These are phyloP conservation scores for Leucopternis melanops DNA, from an alignment of 2,113 vertebrate genomes.

Conservation along the genomic window DNA sequence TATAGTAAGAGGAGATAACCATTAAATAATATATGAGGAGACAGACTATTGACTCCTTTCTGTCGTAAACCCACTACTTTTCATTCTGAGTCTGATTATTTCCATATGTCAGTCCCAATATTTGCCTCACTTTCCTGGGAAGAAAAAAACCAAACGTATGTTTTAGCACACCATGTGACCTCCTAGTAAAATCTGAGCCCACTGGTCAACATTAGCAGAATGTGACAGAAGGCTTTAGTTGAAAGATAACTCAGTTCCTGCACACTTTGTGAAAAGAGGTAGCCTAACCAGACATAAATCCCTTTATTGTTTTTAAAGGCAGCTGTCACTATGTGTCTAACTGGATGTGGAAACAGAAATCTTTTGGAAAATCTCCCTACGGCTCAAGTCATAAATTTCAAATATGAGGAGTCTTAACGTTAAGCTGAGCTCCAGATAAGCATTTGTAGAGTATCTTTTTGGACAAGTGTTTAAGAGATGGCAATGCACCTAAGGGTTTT, in stretches of 20 bases:
- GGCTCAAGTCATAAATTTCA: neutral
- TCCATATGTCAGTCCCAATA: neutral
- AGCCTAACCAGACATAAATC: neutral
- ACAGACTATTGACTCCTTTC: neutral
- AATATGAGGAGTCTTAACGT: neutral
- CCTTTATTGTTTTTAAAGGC: neutral
- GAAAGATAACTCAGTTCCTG: neutral
- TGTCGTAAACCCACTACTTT: neutral
- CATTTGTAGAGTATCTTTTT: neutral
- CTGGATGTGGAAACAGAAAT: neutral
- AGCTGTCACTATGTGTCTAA: neutral
- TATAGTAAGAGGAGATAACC: neutral
- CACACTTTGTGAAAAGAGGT: neutral
- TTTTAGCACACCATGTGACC: neutral
- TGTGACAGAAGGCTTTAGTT: neutral
- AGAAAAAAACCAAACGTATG: fast-evolving
- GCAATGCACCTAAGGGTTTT: neutral
- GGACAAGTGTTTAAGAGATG: neutral
- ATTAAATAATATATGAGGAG: neutral
- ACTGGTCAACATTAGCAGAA: neutral
- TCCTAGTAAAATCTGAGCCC: neutral
- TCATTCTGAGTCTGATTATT: neutral
- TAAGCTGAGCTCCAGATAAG: neutral
- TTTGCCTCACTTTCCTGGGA: neutral
- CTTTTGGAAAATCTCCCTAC: neutral